phyloP scores from a whole-genome alignment of 2,113 vertebrate genomes.

The Chiloscyllium plagiosum region DNA sequence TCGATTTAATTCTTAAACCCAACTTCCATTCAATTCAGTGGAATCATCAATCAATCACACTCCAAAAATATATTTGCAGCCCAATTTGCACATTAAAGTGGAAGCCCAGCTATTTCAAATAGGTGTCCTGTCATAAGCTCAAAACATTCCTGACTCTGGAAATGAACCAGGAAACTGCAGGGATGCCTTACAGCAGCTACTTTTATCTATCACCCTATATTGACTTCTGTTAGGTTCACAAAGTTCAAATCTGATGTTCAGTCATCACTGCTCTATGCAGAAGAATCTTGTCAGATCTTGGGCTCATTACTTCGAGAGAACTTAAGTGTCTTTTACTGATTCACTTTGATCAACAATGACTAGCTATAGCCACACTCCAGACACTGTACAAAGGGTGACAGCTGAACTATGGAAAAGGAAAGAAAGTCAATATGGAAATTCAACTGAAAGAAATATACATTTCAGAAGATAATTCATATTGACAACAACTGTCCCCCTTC shows the following conservation, averaged over 20 bases:
- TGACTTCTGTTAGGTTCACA: background rate
- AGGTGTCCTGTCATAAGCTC: background rate
- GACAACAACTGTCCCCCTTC: background rate
- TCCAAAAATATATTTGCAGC: background rate
- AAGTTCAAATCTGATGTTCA: background rate
- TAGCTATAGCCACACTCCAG: background rate
- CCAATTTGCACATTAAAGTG: background rate
- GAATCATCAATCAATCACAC: background rate
- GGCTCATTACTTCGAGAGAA: too few relatives aligned
- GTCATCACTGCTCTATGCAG: background rate
- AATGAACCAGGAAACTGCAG: background rate
- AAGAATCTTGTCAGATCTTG: background rate
- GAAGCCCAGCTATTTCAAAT: background rate
- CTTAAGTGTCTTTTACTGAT: background rate
- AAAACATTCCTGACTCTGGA: background rate
- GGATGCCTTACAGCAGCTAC: background rate
- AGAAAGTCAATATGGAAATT: background rate
- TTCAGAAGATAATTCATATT: background rate
- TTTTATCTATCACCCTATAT: background rate
- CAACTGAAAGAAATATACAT: background rate
- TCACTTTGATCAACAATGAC: background rate
- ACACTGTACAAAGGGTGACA: background rate
- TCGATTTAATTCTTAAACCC: background rate
- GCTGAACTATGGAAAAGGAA: background rate
- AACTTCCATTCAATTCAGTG: background rate